These are phyloP conservation scores for Orchestes rusci DNA, from an alignment of 2,888 invertebrate species.

Conservation along the genomic window DNA sequence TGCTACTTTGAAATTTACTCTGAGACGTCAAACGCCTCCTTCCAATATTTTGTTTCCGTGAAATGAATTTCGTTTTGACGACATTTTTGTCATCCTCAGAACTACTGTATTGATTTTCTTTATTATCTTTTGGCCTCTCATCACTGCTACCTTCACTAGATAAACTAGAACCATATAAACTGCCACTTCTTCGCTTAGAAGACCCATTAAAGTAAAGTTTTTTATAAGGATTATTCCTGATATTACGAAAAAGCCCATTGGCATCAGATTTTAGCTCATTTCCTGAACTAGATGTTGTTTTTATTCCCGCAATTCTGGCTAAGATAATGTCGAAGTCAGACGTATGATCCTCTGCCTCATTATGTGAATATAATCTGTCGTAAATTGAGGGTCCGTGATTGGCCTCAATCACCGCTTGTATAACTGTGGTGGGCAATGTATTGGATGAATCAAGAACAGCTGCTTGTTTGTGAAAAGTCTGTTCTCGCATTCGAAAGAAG, in stretches of 20 bases:
- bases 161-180: constrained; percentile 57
- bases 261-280: constrained; percentile 55
- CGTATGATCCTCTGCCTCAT: constrained; percentile 56
- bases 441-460: constrained; percentile 52
- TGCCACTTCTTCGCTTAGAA: constrained; percentile 55
- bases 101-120: constrained; percentile 44
- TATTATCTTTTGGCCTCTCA: constrained; percentile 43
- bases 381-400: constrained; percentile 89
- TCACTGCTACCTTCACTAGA: constrained; percentile 48
- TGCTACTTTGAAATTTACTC: constrained; percentile 51
- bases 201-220: constrained; percentile 72
- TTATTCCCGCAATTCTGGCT: constrained; percentile 60
- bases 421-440: constrained; percentile 43
- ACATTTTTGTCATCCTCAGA: constrained; percentile 47
- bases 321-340: constrained; percentile 61
- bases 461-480: constrained; percentile 88
- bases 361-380: constrained; percentile 76
- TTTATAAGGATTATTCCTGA: constrained; percentile 63
- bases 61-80: constrained; percentile 21
- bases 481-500: constrained; percentile 80
- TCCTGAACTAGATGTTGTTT: constrained; percentile 47
- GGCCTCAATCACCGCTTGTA: constrained; percentile 72
- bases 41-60: constrained; percentile 25
- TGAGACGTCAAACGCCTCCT: constrained; percentile 35
- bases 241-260: constrained; percentile 56